Evolutionary conservation across 2,113 vertebrate species (phyloP), one percentile per base, ranked within the genome.

Genomic region (Antennarius striatus): DNA sequence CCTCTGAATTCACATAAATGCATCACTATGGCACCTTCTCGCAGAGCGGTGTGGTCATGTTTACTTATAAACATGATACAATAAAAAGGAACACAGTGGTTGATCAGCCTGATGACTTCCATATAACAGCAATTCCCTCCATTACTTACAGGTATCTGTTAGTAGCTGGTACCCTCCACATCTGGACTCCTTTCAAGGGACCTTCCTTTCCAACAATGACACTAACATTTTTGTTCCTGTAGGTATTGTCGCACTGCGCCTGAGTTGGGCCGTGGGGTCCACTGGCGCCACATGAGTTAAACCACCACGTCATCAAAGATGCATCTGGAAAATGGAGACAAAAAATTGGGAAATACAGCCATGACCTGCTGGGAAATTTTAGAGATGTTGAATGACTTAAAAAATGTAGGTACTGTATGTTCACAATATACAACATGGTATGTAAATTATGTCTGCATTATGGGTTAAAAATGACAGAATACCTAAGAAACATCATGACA

Each of bases 201-300:
- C 92, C 93, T 3, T 93, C 89, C 51, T 92, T 92, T 50, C 89
- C 93, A 83, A 96, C 93, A 0, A 73, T 90, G 56, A 96, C 94
- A 0, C 80, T 94, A 75, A 94, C 80, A 0, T 94, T 95, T 86
- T 87, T 93, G 85, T 95, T 91, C 56, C 87, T 89, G 73, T 96
- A 94, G 28, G 93, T 91, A 4, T 84, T 91, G 80, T 95, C 90
- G 3, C 96, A 96, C 84, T 96, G 96, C 42, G 93, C 93, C 81
- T 96, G 95, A 50, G 95, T 97, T 5, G 95, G 95, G 2, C 95
- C 95, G 0, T 30, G 63, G 2, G 91, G 91, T 17, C 95, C 94
- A 14, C 94, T 96, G 79, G 95, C 95, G 14, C 95, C 93, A 56
- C 95, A 95, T 0, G 94, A 92, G 32, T 92, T 91, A 69, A 96